Evolutionary conservation across 2,797 vertebrate genomes (phyloP).

Genomic region (Labeo calbasu): DNA sequence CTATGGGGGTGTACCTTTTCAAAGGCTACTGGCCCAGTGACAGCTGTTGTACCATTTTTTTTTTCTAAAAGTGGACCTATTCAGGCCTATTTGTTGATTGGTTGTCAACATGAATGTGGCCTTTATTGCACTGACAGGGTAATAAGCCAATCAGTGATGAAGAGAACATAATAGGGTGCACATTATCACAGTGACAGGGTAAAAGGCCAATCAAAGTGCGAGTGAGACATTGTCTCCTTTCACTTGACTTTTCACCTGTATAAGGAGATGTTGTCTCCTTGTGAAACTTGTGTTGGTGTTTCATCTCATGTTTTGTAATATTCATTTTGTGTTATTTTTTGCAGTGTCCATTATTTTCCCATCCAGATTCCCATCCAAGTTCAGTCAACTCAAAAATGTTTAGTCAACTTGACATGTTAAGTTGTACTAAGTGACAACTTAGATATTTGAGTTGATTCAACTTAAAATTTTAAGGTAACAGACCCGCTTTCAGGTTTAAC

Average conservation of each 20-base stretch:
- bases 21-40: background rate
- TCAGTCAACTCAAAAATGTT: no score
- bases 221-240: background rate
- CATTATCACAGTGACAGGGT: constrained; percentile 20
- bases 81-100: background rate
- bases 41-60: background rate
- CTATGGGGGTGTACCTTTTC: background rate
- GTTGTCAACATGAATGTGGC: constrained; percentile 16
- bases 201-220: constrained; percentile 1
- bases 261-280: background rate
- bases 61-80: background rate
- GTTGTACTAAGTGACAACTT: no score
- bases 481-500: no score
- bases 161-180: background rate
- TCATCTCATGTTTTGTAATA: background rate
- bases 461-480: no score
- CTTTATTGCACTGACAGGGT: constrained; percentile 14
- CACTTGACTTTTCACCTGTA: background rate
- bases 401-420: no score
- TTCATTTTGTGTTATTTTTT: background rate
- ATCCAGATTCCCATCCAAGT: background rate
- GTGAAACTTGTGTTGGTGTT: background rate
- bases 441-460: no score
- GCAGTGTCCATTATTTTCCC: background rate
- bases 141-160: constrained; percentile 18